These are phyloP conservation scores for Staurois parvus DNA, from an alignment of 2,797 vertebrate genomes.

Conservation along the genomic window DNA sequence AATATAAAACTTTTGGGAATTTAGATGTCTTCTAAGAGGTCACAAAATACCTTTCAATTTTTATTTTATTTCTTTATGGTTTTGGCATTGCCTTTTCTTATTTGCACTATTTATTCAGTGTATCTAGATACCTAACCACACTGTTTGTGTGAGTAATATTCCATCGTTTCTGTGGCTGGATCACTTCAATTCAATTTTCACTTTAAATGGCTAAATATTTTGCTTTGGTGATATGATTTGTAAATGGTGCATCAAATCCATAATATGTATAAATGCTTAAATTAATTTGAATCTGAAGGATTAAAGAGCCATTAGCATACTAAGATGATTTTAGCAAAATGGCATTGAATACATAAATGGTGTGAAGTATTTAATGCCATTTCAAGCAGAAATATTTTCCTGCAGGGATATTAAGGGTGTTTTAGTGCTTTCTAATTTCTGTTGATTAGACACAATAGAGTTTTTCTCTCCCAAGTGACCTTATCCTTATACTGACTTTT, in stretches of 20 bases:
- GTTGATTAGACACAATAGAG: slow-evolving; percentile 41
- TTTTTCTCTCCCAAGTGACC: slow-evolving; percentile 37
- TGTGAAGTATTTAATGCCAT: slow-evolving; percentile 9
- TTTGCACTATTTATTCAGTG: not conserved
- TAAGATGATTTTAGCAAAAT: slow-evolving; percentile 38
- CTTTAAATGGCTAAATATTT: not conserved
- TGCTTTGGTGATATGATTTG: not conserved
- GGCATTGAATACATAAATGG: slow-evolving; percentile 27
- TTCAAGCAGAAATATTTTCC: slow-evolving; percentile 41
- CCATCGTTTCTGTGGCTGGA: not conserved
- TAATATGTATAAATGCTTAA: slow-evolving; percentile 30
- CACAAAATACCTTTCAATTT: not conserved
- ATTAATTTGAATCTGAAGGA: slow-evolving; percentile 36
- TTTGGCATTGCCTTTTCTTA: not conserved
- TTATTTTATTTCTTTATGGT: not conserved
- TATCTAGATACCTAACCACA: not conserved
- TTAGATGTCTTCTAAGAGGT: too few relatives aligned
- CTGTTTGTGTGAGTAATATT: not conserved
- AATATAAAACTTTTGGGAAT: too few relatives aligned
- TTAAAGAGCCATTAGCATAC: slow-evolving; percentile 51
- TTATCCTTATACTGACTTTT: slow-evolving; percentile 41
- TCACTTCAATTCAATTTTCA: not conserved
- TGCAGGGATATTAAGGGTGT: slow-evolving; percentile 29
- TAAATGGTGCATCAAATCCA: slow-evolving; percentile 29
- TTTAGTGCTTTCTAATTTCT: slow-evolving; percentile 36